Evolutionary conservation across 1,140 invertebrate genomes (phyloP).

Genomic region (Drosophila sp.): DNA sequence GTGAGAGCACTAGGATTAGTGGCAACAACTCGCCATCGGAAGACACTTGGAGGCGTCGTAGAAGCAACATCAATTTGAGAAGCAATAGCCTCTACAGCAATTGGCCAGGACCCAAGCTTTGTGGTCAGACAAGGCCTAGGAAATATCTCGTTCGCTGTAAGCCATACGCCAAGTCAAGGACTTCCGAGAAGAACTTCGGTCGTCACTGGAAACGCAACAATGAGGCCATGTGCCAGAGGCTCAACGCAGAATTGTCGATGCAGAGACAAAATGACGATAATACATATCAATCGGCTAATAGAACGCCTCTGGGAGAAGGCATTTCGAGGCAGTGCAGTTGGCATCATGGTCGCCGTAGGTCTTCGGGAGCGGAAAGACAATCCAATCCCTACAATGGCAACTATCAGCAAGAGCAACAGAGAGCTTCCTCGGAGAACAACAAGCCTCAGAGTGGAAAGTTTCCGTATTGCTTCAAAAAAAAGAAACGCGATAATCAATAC

Average conservation of each 20-base stretch:
- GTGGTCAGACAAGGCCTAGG: slow-evolving; percentile 2
- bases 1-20: neutral
- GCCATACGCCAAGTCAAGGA: neutral
- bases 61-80: neutral
- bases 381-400: neutral
- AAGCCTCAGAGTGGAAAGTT: neutral
- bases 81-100: neutral
- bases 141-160: neutral
- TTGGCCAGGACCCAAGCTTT: neutral
- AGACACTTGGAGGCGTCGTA: neutral
- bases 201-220: neutral
- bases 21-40: neutral
- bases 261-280: neutral
- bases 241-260: neutral
- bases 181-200: neutral
- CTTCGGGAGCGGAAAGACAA: neutral
- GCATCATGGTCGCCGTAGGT: neutral
- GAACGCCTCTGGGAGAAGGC: neutral
- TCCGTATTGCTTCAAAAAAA: neutral
- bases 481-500: neutral
- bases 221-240: neutral
- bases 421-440: too few species aligned
- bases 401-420: neutral
- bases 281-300: neutral
- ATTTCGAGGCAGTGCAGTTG: neutral